These are phyloP conservation scores for Auanema freiburgensis DNA, from an alignment of 2,888 invertebrate genomes.

Conservation along the genomic window DNA sequence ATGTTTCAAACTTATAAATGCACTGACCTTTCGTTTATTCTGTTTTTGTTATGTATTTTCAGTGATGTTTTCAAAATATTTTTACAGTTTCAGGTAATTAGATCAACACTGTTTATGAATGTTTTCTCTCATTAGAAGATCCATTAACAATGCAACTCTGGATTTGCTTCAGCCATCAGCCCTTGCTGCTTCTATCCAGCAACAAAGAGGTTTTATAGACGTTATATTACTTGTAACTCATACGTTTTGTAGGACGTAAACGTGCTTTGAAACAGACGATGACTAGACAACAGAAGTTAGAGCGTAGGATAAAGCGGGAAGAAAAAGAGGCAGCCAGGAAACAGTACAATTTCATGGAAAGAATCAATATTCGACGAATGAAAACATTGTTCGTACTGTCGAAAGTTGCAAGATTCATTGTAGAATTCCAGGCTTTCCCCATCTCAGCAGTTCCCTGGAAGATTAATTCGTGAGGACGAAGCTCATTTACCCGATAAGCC, in stretches of 20 bases:
- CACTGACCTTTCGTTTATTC: too few species aligned
- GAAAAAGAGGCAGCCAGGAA: slow-evolving; percentile 59
- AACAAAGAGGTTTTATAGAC: neutral
- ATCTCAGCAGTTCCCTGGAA: slow-evolving; percentile 57
- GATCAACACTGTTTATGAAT: neutral
- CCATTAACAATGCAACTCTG: too few species aligned
- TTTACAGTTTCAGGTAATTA: neutral
- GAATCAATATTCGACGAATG: slow-evolving; percentile 58
- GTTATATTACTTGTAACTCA: too few species aligned
- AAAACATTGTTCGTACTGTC: slow-evolving; percentile 45
- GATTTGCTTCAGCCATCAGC: too few species aligned
- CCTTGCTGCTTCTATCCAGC: too few species aligned
- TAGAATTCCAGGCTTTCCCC: slow-evolving; percentile 48
- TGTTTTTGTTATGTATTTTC: neutral
- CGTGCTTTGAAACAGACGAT: slow-evolving; percentile 55
- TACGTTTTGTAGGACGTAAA: slow-evolving; percentile 43
- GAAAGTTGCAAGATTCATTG: neutral
- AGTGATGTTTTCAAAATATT: neutral
- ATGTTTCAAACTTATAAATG: too few species aligned
- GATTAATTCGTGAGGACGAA: slow-evolving; percentile 52
- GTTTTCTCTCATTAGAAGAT: neutral
- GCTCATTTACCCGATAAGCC: slow-evolving; percentile 50
- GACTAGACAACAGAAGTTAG: slow-evolving; percentile 52
- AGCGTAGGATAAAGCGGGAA: slow-evolving; percentile 55
- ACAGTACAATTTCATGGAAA: slow-evolving; percentile 60